phyloP scores from a whole-genome alignment of 2,113 vertebrate species.

The Pycnonotus jocosus region DNA sequence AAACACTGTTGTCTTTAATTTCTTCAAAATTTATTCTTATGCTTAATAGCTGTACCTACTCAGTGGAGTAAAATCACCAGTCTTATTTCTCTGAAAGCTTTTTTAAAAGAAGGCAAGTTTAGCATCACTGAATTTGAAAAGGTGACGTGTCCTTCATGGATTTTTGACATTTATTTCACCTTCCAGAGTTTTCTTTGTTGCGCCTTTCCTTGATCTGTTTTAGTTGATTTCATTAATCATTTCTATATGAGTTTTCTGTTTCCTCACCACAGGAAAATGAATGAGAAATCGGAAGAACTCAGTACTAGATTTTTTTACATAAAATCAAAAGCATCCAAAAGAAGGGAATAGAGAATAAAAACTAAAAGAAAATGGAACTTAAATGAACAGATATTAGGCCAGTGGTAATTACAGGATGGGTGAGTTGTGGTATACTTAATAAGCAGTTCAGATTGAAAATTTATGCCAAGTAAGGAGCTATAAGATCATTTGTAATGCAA shows the following conservation, averaged over 20 bases:
- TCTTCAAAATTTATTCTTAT: not conserved
- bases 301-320: not conserved
- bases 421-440: conserved; percentile 28
- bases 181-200: not conserved
- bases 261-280: not conserved
- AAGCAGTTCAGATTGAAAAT: conserved; percentile 8
- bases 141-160: not conserved
- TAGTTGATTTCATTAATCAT: not conserved
- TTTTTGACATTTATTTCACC: not conserved
- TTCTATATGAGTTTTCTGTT: not conserved
- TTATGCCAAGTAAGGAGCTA: not conserved
- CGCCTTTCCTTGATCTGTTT: not conserved
- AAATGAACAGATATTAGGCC: not conserved
- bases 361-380: not conserved
- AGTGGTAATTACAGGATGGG: conserved; percentile 10
- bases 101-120: not conserved
- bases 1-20: not conserved
- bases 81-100: not conserved
- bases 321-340: not conserved
- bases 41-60: not conserved
- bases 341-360: not conserved
- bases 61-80: not conserved
- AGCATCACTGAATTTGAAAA: not conserved
- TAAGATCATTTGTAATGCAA: conserved; percentile 39
- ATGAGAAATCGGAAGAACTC: not conserved